Evolutionary conservation across 1,140 invertebrate species (phyloP).

Genomic region (Bombus sylvicola): DNA sequence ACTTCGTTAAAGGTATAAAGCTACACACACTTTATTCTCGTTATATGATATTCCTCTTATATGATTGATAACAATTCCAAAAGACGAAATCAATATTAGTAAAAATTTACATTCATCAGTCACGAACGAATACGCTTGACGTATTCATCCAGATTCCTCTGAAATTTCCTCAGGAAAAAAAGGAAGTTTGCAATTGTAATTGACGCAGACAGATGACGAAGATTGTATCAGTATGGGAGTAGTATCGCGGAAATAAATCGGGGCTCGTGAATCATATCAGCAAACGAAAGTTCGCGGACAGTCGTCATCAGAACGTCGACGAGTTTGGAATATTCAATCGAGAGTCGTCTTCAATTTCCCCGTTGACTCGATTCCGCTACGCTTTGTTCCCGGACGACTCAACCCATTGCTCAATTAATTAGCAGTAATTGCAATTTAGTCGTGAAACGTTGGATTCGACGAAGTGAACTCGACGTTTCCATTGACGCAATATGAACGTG

Average conservation of each 20-base stretch:
- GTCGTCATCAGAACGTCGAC: constrained; percentile 8
- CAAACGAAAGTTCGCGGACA: constrained; percentile 10
- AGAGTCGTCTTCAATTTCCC: constrained; percentile 58
- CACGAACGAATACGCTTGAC: no score
- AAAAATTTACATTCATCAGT: no score
- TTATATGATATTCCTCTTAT: no score
- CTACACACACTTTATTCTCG: no score
- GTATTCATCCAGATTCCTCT: no score
- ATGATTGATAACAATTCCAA: no score
- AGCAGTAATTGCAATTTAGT: constrained; percentile 75
- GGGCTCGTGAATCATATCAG: background rate
- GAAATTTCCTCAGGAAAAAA: background rate
- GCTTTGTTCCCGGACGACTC: constrained; percentile 44
- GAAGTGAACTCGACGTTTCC: constrained; percentile 37
- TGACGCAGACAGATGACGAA: background rate
- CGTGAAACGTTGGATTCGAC: constrained; percentile 44
- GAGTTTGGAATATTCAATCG: constrained; percentile 43
- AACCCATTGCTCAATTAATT: constrained; percentile 75
- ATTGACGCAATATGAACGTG: constrained; percentile 18
- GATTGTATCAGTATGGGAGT: background rate
- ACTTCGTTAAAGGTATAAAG: no score
- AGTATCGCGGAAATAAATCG: background rate
- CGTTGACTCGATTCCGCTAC: constrained; percentile 29
- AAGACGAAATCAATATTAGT: no score
- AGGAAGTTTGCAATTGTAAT: background rate